Conservation (phyloP, 2,888 invertebrate species). For the Catocala nupta region DNA sequence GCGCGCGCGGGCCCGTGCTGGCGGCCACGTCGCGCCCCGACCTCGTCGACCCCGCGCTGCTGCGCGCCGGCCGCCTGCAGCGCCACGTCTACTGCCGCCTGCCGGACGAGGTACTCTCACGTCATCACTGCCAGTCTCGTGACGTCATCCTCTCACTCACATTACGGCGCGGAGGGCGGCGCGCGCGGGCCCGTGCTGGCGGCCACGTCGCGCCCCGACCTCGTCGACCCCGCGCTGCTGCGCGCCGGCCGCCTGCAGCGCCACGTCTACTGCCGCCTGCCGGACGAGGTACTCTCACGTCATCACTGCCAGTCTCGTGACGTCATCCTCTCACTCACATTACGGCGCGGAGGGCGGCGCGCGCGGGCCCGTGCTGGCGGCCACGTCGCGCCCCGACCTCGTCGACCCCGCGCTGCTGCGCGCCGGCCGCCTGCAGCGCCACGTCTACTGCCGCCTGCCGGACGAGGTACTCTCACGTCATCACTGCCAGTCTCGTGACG, state of each 20-base stretch:
- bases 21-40: conserved; percentile 98
- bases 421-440: conserved; percentile 96
- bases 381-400: conserved; percentile 97
- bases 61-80: conserved; percentile 97
- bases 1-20: conserved; percentile 93
- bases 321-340: too few relatives aligned
- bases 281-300: conserved; percentile 72
- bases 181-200: conserved; percentile 94
- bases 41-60: conserved; percentile 97
- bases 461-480: conserved; percentile 54
- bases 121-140: too few relatives aligned
- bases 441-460: conserved; percentile 94
- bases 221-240: conserved; percentile 97
- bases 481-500: too few relatives aligned
- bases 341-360: conserved; percentile 90
- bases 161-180: conserved; percentile 88
- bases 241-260: conserved; percentile 97
- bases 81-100: conserved; percentile 93
- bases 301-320: too few relatives aligned
- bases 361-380: conserved; percentile 95
- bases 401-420: conserved; percentile 97
- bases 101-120: conserved; percentile 82
- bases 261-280: conserved; percentile 93
- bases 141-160: too few relatives aligned
- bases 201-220: conserved; percentile 97